A percentile compares a stretch with the other conserved stretches of the same genome.
Evolutionary conservation across 2,797 vertebrate genomes (phyloP).

Genomic region (Sparidentex hasta): DNA sequence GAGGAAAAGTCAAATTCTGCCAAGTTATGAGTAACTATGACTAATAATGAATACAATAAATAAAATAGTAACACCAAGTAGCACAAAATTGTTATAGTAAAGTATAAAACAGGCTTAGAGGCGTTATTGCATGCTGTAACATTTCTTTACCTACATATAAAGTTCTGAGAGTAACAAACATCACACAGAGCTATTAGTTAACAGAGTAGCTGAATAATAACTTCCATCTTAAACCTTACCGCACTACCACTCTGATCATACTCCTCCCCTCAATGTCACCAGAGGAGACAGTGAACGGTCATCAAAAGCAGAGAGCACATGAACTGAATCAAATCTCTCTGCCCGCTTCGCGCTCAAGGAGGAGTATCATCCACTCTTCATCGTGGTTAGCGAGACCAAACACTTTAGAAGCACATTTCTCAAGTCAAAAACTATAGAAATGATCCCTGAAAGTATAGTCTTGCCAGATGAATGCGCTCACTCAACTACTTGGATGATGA

Average conservation of each 20-base stretch:
- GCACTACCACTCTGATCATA: slow-evolving; percentile 71
- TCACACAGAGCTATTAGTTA: too few relatives aligned
- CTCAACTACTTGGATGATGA: not conserved
- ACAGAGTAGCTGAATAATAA: too few relatives aligned
- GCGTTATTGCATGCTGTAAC: too few relatives aligned
- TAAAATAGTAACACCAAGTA: too few relatives aligned
- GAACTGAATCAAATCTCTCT: rapidly evolving
- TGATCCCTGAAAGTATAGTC: slow-evolving; percentile 89
- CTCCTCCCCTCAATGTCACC: slow-evolving; percentile 11
- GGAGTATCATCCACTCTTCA: slow-evolving; percentile 61
- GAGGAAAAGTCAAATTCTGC: too few relatives aligned
- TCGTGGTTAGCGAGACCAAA: slow-evolving; percentile 77
- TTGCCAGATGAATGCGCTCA: rapidly evolving
- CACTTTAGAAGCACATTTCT: slow-evolving; percentile 80
- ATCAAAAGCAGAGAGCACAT: slow-evolving; percentile 61
- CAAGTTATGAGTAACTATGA: too few relatives aligned
- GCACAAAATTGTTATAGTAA: too few relatives aligned
- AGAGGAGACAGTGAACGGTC: slow-evolving; percentile 55
- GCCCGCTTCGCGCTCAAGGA: slow-evolving; percentile 69
- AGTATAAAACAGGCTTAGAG: too few relatives aligned
- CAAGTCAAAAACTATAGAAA: slow-evolving; percentile 83
- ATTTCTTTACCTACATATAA: too few relatives aligned
- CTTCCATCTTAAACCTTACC: rapidly evolving
- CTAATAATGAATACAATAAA: too few relatives aligned
- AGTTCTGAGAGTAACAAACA: too few relatives aligned